phyloP scores from a whole-genome alignment of 2,888 invertebrate genomes.

The Nymphalis urticae region DNA sequence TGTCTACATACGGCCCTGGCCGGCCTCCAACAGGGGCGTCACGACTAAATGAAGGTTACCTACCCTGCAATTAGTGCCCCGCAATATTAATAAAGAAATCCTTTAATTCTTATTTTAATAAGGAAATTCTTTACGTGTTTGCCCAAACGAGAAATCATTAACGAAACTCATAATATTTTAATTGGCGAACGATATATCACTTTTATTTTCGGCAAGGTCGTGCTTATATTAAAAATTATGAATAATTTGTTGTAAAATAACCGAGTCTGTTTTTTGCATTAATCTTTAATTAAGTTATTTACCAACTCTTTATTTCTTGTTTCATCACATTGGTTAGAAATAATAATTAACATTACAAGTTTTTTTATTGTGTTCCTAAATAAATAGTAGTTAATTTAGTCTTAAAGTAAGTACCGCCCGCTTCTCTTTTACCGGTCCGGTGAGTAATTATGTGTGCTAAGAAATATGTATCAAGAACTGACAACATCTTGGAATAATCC shows the following conservation, averaged over 20 bases:
- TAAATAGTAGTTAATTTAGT: slow-evolving; percentile 70
- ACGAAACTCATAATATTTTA: slow-evolving; percentile 39
- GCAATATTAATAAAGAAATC: slow-evolving; percentile 67
- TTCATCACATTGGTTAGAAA: slow-evolving; percentile 69
- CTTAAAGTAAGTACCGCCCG: slow-evolving; percentile 56
- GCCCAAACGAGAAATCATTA: slow-evolving; percentile 42
- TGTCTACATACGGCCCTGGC: slow-evolving; percentile 48
- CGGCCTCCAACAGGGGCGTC: slow-evolving; percentile 50
- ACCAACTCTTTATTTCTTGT: slow-evolving; percentile 39
- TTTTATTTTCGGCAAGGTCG: slow-evolving; percentile 19
- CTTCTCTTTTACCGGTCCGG: slow-evolving; percentile 27
- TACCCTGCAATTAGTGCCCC: slow-evolving; percentile 64
- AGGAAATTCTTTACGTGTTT: slow-evolving; percentile 52
- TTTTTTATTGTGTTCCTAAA: slow-evolving; percentile 72
- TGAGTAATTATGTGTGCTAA: slow-evolving; percentile 31
- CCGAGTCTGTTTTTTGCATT: slow-evolving; percentile 27
- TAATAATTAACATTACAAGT: slow-evolving; percentile 75
- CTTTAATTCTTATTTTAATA: slow-evolving; percentile 61
- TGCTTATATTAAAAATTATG: slow-evolving; percentile 13
- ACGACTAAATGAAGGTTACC: slow-evolving; percentile 58
- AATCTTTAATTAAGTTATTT: slow-evolving; percentile 39
- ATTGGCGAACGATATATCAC: slow-evolving; percentile 36
- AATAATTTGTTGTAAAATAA: slow-evolving; percentile 33
- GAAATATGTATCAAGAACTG: slow-evolving; percentile 16
- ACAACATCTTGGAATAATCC: slow-evolving; percentile 22